Base-by-base conservation (phyloP, 2,113 vertebrate genomes). In the Mesocricetus auratus region DNA sequence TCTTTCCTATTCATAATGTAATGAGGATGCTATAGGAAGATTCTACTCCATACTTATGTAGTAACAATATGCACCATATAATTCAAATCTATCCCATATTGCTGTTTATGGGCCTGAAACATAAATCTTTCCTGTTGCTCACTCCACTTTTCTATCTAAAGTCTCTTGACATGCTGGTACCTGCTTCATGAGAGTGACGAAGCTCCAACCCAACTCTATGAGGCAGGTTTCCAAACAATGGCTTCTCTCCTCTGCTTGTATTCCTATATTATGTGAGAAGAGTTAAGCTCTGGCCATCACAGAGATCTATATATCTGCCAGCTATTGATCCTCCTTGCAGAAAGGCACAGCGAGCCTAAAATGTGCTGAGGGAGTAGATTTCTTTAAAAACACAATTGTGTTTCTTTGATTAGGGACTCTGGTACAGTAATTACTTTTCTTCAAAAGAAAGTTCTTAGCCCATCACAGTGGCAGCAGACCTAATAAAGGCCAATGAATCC, bases 361-460 rank as follows among this genome's bases (percentile, higher is more conserved):
- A 94, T 96, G 97, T 97, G 97, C 97, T 97, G 97, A 98, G 82
- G 88, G 83, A 96, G 97, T 94, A 91, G 79, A 91, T 97, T 96
- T 97, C 94, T 90, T 77, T 78, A 66, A 50, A 62, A 96, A 96
- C 64, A 71, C 96, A 95, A 97, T 96, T 96, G 90, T 58, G 64
- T 94, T 96, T 97, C 97, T 96, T 92, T 90, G 96, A 96, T 94
- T 93, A 94, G 83, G 33, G 74, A 42, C 89, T 95, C 89, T 90
- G 79, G 94, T 93, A 95, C 89, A 95, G 95, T 97, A 98, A 97
- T 97, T 98, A 97, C 96, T 98, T 97, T 97, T 93, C 95, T 97
- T 97, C 89, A 94, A 95, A 97, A 95, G 91, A 95, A 96, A 97
- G 94, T 93, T 97, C 96, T 97, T 91, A 96, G 93, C 79, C 93